A percentile compares a stretch with the other conserved stretches of the same genome.
phyloP scores from a whole-genome alignment of 2,888 invertebrate genomes.

The Tachystola acroxantha region DNA sequence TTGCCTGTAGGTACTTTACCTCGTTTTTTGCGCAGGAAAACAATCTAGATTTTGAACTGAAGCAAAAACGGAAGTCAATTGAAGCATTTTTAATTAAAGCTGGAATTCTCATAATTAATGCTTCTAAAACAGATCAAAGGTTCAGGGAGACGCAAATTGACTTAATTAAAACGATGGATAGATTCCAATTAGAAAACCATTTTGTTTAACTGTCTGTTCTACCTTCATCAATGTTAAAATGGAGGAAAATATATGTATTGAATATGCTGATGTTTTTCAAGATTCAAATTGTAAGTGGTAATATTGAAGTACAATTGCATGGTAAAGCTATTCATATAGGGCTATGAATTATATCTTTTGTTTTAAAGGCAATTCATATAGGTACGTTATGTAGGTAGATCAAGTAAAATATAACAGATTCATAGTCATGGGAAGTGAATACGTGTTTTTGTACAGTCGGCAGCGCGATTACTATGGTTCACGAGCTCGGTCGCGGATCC shows the following conservation, averaged over 20 bases:
- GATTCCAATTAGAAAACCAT: conserved; percentile 14
- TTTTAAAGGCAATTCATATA: not conserved
- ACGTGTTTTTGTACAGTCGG: conserved; percentile 49
- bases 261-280: too few species aligned
- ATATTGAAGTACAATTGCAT: too few species aligned
- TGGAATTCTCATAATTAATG: conserved; percentile 12
- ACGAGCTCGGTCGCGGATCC: conserved; percentile 45
- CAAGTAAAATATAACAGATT: conserved; percentile 31
- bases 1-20: conserved; percentile 24
- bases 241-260: too few species aligned
- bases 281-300: too few species aligned
- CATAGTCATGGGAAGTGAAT: conserved; percentile 72
- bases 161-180: conserved; percentile 14
- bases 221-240: too few species aligned
- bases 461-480: conserved; percentile 40
- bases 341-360: too few species aligned
- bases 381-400: too few species aligned
- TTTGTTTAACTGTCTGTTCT: too few species aligned
- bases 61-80: conserved; percentile 9
- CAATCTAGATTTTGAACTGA: not conserved
- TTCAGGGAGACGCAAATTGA: conserved; percentile 14
- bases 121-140: conserved; percentile 11
- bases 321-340: too few species aligned
- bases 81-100: conserved; percentile 15
- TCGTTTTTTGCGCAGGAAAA: not conserved